Base-by-base conservation (phyloP, 2,113 vertebrate species). In the Mormyrus lacerda region DNA sequence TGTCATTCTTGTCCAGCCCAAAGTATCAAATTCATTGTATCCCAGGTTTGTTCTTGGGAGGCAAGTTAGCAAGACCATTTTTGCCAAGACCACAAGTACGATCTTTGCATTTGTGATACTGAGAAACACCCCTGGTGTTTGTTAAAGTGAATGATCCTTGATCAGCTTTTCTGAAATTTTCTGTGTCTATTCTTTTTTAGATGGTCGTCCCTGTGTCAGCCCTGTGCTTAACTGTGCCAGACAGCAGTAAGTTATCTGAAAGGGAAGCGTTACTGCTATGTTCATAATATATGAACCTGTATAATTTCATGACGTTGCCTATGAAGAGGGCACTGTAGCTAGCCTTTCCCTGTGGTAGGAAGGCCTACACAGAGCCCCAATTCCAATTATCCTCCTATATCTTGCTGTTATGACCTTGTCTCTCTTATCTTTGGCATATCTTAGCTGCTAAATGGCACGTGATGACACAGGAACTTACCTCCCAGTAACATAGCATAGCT, bases 221-320 rank as follows among this genome's bases (percentile, higher is more conserved):
- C 55, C 55, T 15, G 8, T 21, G 21, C 89, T 27, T 13, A 76
- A 55, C 89, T 87, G 42, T n/a, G 51, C 85, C 24, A 4, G 27
- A 45, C 73, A 53, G 15, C 44, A 53, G 89, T 89, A 87, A 89
- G 89, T 89, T 50, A n/a, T 31, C 42, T 89, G 51, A 55, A 84
- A 39, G 51, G 51, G 51, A 17, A 35, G 27, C 44, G 13, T 88
- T 44, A 47, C 65, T 50, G 45, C 17, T 15, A 6, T 27, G 10
- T 48, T 21, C 17, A 11, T 45, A 3, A 47, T 61, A 21, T 31
- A 17, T 17, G 10, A 47, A 47, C 31, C 35, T 0, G 73, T 42
- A 39, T 79, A 79, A 44, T 73, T 44, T 76, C 27, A 53, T 13
- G 58, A n/a, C 61, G 0, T 88, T 39, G 48, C 82, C 8, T 4